These are phyloP conservation scores for Aphelinus certus DNA, from an alignment of 1,140 invertebrate genomes.

Conservation along the genomic window DNA sequence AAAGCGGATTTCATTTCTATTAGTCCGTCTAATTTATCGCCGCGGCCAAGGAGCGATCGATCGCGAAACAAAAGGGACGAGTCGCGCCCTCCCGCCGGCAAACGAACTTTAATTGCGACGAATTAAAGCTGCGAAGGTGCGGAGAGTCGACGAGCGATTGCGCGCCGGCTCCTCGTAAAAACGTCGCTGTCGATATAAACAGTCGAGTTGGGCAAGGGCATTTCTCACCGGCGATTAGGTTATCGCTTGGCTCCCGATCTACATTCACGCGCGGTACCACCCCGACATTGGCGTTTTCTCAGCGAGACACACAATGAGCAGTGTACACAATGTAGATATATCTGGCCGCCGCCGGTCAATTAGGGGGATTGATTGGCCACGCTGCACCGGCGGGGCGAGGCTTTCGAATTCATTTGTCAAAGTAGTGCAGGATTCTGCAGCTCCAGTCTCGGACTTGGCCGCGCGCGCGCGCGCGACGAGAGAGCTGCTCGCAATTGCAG, in stretches of 20 bases:
- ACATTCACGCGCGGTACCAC: background rate
- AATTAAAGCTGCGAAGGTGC: conserved; percentile 38
- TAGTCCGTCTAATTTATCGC: conserved; percentile 58
- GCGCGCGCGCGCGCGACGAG: too few species aligned
- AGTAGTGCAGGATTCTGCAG: background rate
- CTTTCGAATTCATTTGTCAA: conserved; percentile 11
- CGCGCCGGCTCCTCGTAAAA: too few species aligned
- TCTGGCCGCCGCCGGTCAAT: too few species aligned
- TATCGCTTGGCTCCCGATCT: background rate
- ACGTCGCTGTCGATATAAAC: too few species aligned
- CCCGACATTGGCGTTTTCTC: background rate
- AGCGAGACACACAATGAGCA: too few species aligned
- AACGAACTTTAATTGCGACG: conserved; percentile 51
- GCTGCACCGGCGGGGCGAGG: background rate
- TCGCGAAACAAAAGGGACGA: conserved; percentile 41
- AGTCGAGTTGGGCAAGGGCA: background rate
- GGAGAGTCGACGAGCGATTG: background rate
- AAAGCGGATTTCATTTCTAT: conserved; percentile 60
- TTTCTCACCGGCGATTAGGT: conserved; percentile 1
- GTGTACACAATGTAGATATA: too few species aligned
- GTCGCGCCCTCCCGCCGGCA: too few species aligned
- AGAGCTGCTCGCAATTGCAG: background rate
- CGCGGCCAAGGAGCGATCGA: conserved; percentile 36
- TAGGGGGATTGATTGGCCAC: too few species aligned
- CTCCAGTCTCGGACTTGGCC: too few species aligned